A percentile compares a stretch with the other conserved stretches of the same genome.
Conservation (phyloP, 2,888 invertebrate genomes). For the Agrilus cyanescens region DNA sequence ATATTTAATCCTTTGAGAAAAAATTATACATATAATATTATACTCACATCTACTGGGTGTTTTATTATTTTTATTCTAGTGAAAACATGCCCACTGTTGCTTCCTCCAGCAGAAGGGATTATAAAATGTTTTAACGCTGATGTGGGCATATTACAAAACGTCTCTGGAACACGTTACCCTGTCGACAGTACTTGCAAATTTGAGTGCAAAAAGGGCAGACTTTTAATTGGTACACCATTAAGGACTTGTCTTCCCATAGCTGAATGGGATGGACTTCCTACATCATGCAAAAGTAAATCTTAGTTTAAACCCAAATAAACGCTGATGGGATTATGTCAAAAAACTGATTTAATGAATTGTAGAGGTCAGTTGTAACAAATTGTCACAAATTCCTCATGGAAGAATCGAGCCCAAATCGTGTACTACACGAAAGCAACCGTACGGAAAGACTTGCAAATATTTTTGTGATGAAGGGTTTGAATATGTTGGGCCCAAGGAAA, state of each 20-base stretch:
- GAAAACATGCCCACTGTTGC: slow-evolving; percentile 47
- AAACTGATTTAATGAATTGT: slow-evolving; percentile 9
- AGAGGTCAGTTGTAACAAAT: slow-evolving; percentile 33
- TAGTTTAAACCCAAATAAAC: neutral
- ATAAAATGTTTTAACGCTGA: slow-evolving; percentile 41
- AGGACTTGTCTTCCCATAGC: slow-evolving; percentile 54
- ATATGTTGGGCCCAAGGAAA: slow-evolving; percentile 41
- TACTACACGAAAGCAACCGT: slow-evolving; percentile 41
- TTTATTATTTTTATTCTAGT: slow-evolving; percentile 34
- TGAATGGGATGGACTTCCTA: slow-evolving; percentile 56
- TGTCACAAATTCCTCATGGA: slow-evolving; percentile 41
- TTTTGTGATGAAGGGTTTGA: slow-evolving; percentile 48
- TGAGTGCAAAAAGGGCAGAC: slow-evolving; percentile 49
- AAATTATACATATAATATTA: neutral
- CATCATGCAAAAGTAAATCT: slow-evolving; percentile 49
- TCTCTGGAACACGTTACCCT: slow-evolving; percentile 32
- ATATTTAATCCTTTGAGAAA: too few species aligned
- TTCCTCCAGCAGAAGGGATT: slow-evolving; percentile 44
- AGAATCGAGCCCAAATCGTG: slow-evolving; percentile 42
- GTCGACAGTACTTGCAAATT: slow-evolving; percentile 56
- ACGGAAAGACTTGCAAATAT: slow-evolving; percentile 46
- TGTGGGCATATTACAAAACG: slow-evolving; percentile 27
- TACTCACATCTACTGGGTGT: neutral
- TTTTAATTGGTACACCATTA: slow-evolving; percentile 49
- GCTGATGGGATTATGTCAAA: neutral